Percentiles rank a stretch among this genome's conserved stretches.
These are phyloP conservation scores for Auanema freiburgensis DNA, from an alignment of 2,888 invertebrate species.

Conservation along the genomic window DNA sequence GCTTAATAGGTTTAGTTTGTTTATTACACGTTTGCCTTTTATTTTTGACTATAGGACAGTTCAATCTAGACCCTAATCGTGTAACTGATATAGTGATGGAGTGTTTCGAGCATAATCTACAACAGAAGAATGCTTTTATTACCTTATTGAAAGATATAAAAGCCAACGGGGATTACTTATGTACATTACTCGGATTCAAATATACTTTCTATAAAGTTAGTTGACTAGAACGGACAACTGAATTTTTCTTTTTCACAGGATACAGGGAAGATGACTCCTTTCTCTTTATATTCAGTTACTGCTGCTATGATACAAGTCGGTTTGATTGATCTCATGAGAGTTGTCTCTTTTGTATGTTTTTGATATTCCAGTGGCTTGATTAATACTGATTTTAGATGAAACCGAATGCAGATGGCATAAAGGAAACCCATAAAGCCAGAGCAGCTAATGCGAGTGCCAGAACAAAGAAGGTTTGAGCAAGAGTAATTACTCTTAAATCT, in stretches of 20 bases:
- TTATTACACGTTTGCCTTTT: neutral
- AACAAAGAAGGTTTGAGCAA: conserved; percentile 77
- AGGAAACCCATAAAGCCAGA: conserved; percentile 64
- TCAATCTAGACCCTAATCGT: conserved; percentile 92
- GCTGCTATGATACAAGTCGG: conserved; percentile 85
- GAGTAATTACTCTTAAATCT: conserved; percentile 70
- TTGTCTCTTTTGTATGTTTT: conserved; percentile 83
- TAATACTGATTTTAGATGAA: conserved; percentile 33
- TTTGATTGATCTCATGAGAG: conserved; percentile 82
- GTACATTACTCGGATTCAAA: conserved; percentile 82
- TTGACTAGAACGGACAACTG: neutral
- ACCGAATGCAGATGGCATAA: conserved; percentile 44
- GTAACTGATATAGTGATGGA: conserved; percentile 87
- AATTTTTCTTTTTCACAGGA: conserved; percentile 11
- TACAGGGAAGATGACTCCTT: conserved; percentile 39
- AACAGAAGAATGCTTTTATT: conserved; percentile 72
- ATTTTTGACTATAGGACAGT: conserved; percentile 76
- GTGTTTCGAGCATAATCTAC: conserved; percentile 80
- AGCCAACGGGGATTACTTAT: conserved; percentile 78
- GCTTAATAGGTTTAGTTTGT: conserved; percentile 24
- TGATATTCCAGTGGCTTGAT: neutral
- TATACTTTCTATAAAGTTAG: conserved; percentile 71
- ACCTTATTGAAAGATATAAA: conserved; percentile 84
- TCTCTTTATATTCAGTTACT: conserved; percentile 82
- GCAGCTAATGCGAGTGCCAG: conserved; percentile 69